phyloP scores from a whole-genome alignment of 2,888 invertebrate genomes.

The Erannis defoliaria region DNA sequence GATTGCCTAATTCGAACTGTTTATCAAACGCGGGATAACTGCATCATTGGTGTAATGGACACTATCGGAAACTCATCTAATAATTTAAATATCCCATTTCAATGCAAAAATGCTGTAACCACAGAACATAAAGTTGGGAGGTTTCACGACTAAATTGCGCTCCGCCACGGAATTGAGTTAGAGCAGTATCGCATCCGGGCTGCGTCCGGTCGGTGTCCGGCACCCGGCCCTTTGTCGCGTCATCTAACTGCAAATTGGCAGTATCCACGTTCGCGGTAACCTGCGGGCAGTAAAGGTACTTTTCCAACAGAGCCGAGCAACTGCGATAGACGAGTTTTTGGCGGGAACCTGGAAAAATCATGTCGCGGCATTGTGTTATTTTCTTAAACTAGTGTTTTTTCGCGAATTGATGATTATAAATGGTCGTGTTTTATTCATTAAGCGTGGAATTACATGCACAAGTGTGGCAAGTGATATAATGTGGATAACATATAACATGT shows the following conservation, averaged over 20 bases:
- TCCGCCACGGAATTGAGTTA: slow-evolving; percentile 66
- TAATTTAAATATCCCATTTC: slow-evolving; percentile 10
- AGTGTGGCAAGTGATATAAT: too few relatives aligned
- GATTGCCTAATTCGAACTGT: slow-evolving; percentile 44
- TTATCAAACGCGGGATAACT: slow-evolving; percentile 50
- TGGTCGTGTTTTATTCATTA: too few relatives aligned
- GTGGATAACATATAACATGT: too few relatives aligned
- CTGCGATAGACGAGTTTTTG: background rate
- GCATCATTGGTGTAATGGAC: slow-evolving; percentile 46
- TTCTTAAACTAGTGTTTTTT: too few relatives aligned
- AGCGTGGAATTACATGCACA: too few relatives aligned
- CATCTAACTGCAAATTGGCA: slow-evolving; percentile 81
- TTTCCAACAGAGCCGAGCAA: background rate
- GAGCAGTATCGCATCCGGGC: slow-evolving; percentile 53
- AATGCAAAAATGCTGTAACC: slow-evolving; percentile 43
- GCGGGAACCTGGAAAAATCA: too few relatives aligned
- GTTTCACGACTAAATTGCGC: slow-evolving; percentile 64
- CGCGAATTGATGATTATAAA: too few relatives aligned
- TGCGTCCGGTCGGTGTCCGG: slow-evolving; percentile 49
- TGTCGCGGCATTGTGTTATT: too few relatives aligned
- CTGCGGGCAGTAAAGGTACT: slow-evolving; percentile 43
- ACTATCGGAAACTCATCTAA: slow-evolving; percentile 30
- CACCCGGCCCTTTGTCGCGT: slow-evolving; percentile 69
- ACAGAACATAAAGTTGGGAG: slow-evolving; percentile 47
- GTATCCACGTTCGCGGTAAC: slow-evolving; percentile 52